A percentile compares a stretch with the other conserved stretches of the same genome.
These are phyloP conservation scores for Diloba caeruleocephala DNA, from an alignment of 2,888 invertebrate species.

Conservation along the genomic window DNA sequence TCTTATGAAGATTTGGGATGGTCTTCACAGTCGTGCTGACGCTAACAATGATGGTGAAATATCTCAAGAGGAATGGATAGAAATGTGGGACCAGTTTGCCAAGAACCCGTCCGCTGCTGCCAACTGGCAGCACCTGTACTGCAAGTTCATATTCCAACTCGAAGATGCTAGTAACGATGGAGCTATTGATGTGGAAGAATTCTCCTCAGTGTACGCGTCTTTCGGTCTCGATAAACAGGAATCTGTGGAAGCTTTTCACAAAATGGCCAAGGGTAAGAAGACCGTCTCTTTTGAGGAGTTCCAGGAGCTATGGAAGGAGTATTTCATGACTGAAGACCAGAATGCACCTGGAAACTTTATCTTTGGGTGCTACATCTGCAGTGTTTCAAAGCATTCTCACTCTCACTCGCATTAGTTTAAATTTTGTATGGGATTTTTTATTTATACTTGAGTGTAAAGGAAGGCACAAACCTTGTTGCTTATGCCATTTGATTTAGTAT, in stretches of 20 bases:
- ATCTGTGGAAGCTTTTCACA: conserved; percentile 93
- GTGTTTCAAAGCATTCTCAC: conserved; percentile 56
- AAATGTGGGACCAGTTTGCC: conserved; percentile 95
- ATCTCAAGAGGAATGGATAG: conserved; percentile 95
- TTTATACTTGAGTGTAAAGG: conserved; percentile 1
- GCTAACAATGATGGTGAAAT: conserved; percentile 95
- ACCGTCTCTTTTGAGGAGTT: conserved; percentile 94
- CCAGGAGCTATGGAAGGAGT: conserved; percentile 94
- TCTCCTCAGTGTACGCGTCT: conserved; percentile 93
- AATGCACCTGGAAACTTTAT: conserved; percentile 95
- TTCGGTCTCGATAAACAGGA: conserved; percentile 93
- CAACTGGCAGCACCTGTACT: conserved; percentile 95
- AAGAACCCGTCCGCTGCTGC: conserved; percentile 92
- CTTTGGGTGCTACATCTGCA: conserved; percentile 83
- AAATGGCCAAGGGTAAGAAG: conserved; percentile 93
- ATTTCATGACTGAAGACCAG: conserved; percentile 94
- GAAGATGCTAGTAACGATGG: conserved; percentile 95
- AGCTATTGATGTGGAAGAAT: conserved; percentile 94
- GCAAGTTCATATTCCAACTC: conserved; percentile 96
- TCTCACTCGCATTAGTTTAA: conserved; percentile 42
- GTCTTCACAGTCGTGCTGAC: conserved; percentile 94
- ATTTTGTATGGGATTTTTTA: neutral
- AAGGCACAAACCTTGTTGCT: no score
- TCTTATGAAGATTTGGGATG: conserved; percentile 95
- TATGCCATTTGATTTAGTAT: no score